Conservation (phyloP, 2,888 invertebrate species). For the Frankliniella intonsa region DNA sequence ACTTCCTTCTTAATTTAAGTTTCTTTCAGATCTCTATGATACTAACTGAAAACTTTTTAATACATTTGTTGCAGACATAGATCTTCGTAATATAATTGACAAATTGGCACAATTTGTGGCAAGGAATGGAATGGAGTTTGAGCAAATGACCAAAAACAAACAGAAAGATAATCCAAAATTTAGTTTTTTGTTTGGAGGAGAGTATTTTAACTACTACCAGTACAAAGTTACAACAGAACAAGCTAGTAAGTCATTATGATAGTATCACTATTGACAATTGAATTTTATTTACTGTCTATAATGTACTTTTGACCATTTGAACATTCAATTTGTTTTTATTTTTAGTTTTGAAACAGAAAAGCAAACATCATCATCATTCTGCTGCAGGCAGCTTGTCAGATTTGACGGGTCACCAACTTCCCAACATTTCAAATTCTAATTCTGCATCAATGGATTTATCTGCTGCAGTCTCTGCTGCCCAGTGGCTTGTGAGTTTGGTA, state of each 20-base stretch:
- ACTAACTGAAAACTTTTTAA: too few species aligned
- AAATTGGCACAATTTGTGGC: conserved; percentile 98
- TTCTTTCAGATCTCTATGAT: too few species aligned
- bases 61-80: conserved; percentile 65
- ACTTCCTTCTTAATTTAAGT: too few species aligned
- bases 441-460: background rate
- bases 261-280: conserved; percentile 38
- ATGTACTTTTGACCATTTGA: conserved; percentile 9
- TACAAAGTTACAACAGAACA: conserved; percentile 93
- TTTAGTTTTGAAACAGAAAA: conserved; percentile 43
- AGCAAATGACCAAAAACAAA: conserved; percentile 97
- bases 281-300: background rate
- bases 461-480: conserved; percentile 37
- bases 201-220: conserved; percentile 93
- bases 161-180: conserved; percentile 98
- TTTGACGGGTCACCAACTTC: background rate
- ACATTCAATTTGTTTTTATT: conserved; percentile 22
- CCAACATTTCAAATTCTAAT: background rate
- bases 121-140: conserved; percentile 98
- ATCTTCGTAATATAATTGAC: conserved; percentile 95
- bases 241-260: conserved; percentile 65
- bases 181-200: conserved; percentile 94
- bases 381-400: background rate
- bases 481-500: conserved; percentile 37
- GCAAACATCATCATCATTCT: conserved; percentile 28